Base-by-base conservation (phyloP, 2,888 invertebrate species). In the Phortica magna region DNA sequence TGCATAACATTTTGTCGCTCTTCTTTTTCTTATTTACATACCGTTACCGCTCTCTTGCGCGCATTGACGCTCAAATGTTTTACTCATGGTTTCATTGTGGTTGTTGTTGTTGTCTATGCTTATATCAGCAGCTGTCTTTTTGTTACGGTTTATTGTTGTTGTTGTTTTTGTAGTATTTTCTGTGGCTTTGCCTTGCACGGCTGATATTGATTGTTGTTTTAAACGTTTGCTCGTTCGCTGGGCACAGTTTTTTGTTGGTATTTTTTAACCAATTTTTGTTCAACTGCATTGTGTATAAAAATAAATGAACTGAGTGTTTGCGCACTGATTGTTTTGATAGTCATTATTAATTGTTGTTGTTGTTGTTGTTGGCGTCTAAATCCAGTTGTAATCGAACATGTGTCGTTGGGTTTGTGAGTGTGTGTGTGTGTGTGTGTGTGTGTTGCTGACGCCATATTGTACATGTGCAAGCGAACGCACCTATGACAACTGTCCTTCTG, bases 321-420 rank as follows among this genome's bases (percentile, higher is more conserved):
- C 17, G 41, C 65, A 65, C 12, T 65, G 65, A 42, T 73, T 78
- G 64, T n/a, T 59, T 57, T 73, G 59, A 64, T 75, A 72, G 74
- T 48, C 48, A 14, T 9, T 14, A 48, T 48, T 14, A 2, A 31
- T 73, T 73, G 53, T 64, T 31, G 12, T 65, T 57, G 43, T 19
- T 73, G 61, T 5, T 48, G 14, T 48, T 65, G 43, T 39, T 73
- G 68, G 12, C 14, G 2, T 5, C 71, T 57, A 12, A 72, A 53
- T 57, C 55, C 57, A 72, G 39, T 74, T 48, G 72, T 73, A 65
- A 65, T 53, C 53, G 70, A 75, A 65, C 48, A 53, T 17, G 39
- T 68, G 70, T n/a, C n/a, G n/a, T n/a, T n/a, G n/a, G n/a, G n/a
- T n/a, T n/a, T n/a, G n/a, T n/a, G 17, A n/a, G 12, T 43, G 53